Evolutionary conservation across 2,888 invertebrate genomes (phyloP), one percentile per base, ranked within the genome.

Genomic region (Hydraecia micacea): DNA sequence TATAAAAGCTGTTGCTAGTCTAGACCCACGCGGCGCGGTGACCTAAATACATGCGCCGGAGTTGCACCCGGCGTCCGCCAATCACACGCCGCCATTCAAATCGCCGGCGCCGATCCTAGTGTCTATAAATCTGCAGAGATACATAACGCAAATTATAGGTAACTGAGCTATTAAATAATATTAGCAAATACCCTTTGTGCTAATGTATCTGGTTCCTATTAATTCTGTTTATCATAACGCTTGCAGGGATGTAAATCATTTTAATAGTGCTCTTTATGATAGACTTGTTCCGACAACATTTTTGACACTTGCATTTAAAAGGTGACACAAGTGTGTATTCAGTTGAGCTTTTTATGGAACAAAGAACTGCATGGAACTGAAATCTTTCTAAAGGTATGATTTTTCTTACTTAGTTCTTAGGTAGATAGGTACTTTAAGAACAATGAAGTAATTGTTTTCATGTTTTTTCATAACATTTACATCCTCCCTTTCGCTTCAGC

Each of bases 11-110:
- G 93, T 94, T 92, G 90, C 93, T 94, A 94, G 94, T 93, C 93
- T 92, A 94, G 92, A 92, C 96, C 96, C 94, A 96, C 96, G 94
- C 95, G 91, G 91, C 95, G 94, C 94, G 90, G 90, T 95, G 96
- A 96, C 96, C 96, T 93, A 96, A 94, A 96, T 96, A 93, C 92
- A 90, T 89, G 94, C 94, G 95, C 93, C 94, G 90, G 95, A 95
- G 93, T 80, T 85, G 85, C 93, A 93, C 91, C 94, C 93, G 95
- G 95, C 94, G 93, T 92, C 94, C 92, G 94, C 96, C 96, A 95
- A 96, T 95, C 95, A 95, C 91, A 93, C 84, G 89, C 90, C 93
- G 92, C 94, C 93, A 94, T 95, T 95, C 94, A 93, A 94, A 95
- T 94, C 94, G 91, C 93, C 92, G 96, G 96, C 96, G 96, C 96